Percentiles rank a stretch among this genome's conserved stretches.
phyloP scores from a whole-genome alignment of 64 coral and sea anemone species.

The Stichodactyla helianthus region DNA sequence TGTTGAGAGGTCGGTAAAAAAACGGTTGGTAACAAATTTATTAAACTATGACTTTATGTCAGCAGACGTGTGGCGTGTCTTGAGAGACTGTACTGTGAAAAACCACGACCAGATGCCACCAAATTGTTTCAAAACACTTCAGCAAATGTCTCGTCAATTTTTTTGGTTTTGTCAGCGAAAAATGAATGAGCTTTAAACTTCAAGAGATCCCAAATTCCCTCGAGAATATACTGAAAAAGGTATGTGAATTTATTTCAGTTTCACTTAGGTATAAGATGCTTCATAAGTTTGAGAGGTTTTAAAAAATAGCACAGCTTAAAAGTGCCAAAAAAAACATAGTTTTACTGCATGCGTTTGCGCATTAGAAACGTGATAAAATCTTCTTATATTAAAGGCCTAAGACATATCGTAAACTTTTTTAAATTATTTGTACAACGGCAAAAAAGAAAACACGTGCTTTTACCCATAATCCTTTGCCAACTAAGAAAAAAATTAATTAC shows the following conservation, averaged over 20 bases:
- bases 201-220: neutral
- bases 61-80: too few relatives aligned
- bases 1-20: neutral
- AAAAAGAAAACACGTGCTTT: neutral
- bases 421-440: neutral
- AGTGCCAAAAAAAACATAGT: neutral
- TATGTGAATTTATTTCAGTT: neutral
- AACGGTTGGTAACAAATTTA: neutral
- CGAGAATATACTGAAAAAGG: neutral
- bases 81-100: too few relatives aligned
- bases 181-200: constrained; percentile 3
- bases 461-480: neutral
- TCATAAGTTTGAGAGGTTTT: neutral
- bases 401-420: too few relatives aligned
- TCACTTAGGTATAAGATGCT: neutral
- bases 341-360: too few relatives aligned
- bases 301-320: neutral
- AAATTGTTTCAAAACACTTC: neutral
- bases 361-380: too few relatives aligned
- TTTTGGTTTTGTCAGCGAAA: neutral
- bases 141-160: neutral
- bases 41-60: neutral
- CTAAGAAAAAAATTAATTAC: neutral
- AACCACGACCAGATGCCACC: neutral
- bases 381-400: too few relatives aligned